Evolutionary conservation across 2,113 vertebrate species (phyloP).

Genomic region (Cygnus atratus): DNA sequence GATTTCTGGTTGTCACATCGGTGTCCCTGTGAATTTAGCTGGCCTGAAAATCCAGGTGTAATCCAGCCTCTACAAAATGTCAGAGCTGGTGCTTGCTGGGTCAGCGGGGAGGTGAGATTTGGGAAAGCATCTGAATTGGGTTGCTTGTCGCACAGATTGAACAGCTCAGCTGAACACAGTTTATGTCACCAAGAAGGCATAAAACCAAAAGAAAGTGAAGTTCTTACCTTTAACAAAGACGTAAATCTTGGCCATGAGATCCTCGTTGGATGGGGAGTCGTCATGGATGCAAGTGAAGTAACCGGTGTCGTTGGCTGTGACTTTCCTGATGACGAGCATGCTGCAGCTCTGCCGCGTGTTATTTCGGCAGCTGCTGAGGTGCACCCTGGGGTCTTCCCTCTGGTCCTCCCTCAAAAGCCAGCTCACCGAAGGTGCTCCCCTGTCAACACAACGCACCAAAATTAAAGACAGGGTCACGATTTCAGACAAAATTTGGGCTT

Average conservation of each 20-base stretch:
- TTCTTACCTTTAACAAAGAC: constrained; percentile 86
- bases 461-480: background rate
- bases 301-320: constrained; percentile 77
- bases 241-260: constrained; percentile 68
- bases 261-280: background rate
- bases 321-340: constrained; percentile 70
- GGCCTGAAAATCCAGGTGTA: background rate
- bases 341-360: constrained; percentile 71
- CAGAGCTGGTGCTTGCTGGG: background rate
- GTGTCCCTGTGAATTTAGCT: background rate
- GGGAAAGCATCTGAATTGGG: background rate
- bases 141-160: background rate
- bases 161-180: background rate
- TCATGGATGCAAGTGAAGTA: constrained; percentile 77
- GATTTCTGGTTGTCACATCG: background rate
- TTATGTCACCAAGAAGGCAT: fast-evolving
- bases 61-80: background rate
- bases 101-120: background rate
- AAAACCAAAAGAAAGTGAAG: fast-evolving
- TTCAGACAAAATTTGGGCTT: background rate
- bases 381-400: constrained; percentile 55
- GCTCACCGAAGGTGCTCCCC: constrained; percentile 71
- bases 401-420: constrained; percentile 74
- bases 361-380: constrained; percentile 53
- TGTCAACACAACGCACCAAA: constrained; percentile 43